Evolutionary conservation across 2,797 vertebrate genomes (phyloP).

Genomic region (Premnoplex brunnescens): DNA sequence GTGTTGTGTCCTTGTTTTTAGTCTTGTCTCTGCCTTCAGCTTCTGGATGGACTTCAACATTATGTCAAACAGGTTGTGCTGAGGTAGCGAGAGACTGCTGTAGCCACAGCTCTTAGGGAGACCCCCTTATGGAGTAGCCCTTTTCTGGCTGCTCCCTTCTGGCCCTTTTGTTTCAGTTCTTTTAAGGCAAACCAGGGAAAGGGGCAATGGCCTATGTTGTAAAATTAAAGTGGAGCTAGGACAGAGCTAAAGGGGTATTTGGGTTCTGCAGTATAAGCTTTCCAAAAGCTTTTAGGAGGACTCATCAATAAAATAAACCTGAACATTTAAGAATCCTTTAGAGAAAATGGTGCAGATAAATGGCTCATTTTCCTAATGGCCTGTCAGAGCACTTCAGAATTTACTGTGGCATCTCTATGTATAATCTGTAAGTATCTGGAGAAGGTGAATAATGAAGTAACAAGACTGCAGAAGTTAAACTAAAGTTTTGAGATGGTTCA

Average conservation of each 20-base stretch:
- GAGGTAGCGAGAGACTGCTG: background rate
- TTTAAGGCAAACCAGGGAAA: background rate
- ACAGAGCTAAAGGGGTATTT: background rate
- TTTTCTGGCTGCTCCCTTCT: background rate
- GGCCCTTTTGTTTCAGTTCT: background rate
- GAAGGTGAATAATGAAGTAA: background rate
- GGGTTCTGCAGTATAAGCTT: background rate
- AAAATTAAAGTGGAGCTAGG: background rate
- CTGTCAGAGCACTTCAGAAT: background rate
- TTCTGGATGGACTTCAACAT: background rate
- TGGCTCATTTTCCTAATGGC: background rate
- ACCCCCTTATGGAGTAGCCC: fast-evolving
- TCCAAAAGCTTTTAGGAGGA: background rate
- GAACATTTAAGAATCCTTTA: background rate
- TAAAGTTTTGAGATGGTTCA: background rate
- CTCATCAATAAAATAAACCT: background rate
- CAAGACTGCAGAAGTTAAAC: background rate
- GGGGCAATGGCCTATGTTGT: background rate
- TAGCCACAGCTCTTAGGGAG: background rate
- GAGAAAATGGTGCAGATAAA: background rate
- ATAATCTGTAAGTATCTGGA: background rate
- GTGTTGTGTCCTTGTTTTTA: background rate
- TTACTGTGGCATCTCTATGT: background rate
- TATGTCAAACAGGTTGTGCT: background rate
- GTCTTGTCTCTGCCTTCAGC: background rate